Evolutionary conservation across 2,888 invertebrate species (phyloP).

Genomic region (Drosophila emarginata): DNA sequence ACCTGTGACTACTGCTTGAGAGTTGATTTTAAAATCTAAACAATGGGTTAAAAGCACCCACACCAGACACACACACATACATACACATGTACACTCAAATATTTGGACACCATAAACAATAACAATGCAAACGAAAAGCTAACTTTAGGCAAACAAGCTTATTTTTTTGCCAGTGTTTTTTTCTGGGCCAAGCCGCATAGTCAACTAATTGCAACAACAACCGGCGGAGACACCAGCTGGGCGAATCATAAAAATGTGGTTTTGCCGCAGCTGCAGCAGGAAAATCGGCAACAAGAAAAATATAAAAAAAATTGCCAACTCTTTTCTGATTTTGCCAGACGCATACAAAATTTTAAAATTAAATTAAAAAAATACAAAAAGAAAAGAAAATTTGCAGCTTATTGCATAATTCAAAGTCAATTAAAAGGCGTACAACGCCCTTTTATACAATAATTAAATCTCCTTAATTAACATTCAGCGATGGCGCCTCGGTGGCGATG

Average conservation of each 20-base stretch:
- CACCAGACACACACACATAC: constrained; percentile 37
- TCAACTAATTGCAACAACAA: constrained; percentile 67
- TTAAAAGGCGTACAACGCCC: constrained; percentile 43
- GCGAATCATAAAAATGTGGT: constrained; percentile 60
- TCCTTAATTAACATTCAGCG: constrained; percentile 56
- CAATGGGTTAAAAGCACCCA: constrained; percentile 49
- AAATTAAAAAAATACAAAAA: constrained; percentile 24
- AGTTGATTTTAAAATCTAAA: constrained; percentile 26
- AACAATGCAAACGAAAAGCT: constrained; percentile 23
- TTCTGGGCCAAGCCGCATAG: constrained; percentile 75
- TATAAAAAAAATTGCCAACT: background rate
- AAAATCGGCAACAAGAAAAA: constrained; percentile 16
- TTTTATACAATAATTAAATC: constrained; percentile 36
- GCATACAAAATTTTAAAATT: constrained; percentile 35
- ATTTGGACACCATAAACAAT: constrained; percentile 1
- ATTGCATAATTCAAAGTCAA: constrained; percentile 64
- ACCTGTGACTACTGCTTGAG: constrained; percentile 26
- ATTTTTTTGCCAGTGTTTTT: constrained; percentile 58
- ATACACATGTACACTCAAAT: constrained; percentile 15
- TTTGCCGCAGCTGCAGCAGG: constrained; percentile 55
- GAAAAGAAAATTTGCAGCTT: constrained; percentile 48
- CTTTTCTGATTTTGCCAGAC: constrained; percentile 10
- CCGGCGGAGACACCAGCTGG: constrained; percentile 47
- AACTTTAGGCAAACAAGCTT: constrained; percentile 39
- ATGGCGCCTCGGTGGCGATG: constrained; percentile 17